phyloP scores from a whole-genome alignment of 2,888 invertebrate genomes.

The Acronicta leporina region DNA sequence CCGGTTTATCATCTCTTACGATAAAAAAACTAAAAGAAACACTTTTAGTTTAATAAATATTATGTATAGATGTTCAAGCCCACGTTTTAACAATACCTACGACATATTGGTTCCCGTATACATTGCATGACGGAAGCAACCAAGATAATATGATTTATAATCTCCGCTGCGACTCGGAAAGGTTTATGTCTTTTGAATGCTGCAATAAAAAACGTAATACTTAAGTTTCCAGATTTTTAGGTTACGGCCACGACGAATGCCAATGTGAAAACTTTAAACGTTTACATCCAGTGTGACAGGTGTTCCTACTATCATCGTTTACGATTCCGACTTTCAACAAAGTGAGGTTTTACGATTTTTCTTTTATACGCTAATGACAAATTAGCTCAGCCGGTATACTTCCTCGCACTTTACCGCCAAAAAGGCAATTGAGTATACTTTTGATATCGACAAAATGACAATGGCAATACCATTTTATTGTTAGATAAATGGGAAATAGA shows the following conservation, averaged over 20 bases:
- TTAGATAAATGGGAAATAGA: slow-evolving; percentile 38
- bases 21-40: neutral
- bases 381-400: slow-evolving; percentile 35
- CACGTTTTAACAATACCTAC: slow-evolving; percentile 32
- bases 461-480: slow-evolving; percentile 34
- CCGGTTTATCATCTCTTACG: too few relatives aligned
- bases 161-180: slow-evolving; percentile 55
- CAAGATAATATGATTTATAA: slow-evolving; percentile 65
- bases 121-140: slow-evolving; percentile 62
- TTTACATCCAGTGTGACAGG: slow-evolving; percentile 65
- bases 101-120: slow-evolving; percentile 37
- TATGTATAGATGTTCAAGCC: slow-evolving; percentile 9
- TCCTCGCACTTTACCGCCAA: slow-evolving; percentile 14
- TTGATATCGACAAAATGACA: slow-evolving; percentile 36
- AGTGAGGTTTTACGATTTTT: slow-evolving; percentile 62
- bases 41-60: neutral
- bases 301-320: slow-evolving; percentile 67
- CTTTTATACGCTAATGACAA: slow-evolving; percentile 44
- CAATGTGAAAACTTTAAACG: slow-evolving; percentile 60
- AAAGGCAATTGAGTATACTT: slow-evolving; percentile 11
- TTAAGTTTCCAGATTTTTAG: slow-evolving; percentile 60
- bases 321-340: slow-evolving; percentile 63
- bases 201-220: slow-evolving; percentile 62
- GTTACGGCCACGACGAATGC: slow-evolving; percentile 60
- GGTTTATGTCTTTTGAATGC: slow-evolving; percentile 64